Conservation (phyloP, 1,140 invertebrate species). For the Psix sp. region DNA sequence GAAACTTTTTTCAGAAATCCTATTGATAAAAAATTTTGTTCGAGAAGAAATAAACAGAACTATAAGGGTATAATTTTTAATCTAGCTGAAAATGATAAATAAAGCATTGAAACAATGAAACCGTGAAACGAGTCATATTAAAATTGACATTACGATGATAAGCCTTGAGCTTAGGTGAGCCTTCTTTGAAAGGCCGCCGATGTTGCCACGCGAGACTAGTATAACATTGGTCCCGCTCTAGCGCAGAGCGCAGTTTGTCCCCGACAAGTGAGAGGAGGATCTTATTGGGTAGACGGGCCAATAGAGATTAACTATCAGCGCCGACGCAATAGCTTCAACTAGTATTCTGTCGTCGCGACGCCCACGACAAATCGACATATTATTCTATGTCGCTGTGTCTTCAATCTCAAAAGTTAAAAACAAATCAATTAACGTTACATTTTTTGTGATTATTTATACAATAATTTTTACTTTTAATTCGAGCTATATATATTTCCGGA, state of each 20-base stretch:
- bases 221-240: slow-evolving; percentile 43
- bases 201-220: slow-evolving; percentile 37
- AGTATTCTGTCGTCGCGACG: slow-evolving; percentile 49
- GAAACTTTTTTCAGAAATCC: too few relatives aligned
- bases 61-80: too few relatives aligned
- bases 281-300: slow-evolving; percentile 48
- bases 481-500: too few relatives aligned
- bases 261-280: slow-evolving; percentile 56
- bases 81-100: too few relatives aligned
- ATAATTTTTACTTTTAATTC: too few relatives aligned
- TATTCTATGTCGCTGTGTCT: background rate
- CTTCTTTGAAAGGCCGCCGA: slow-evolving; percentile 10
- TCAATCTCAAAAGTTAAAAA: background rate
- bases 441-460: too few relatives aligned
- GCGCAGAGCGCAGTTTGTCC: slow-evolving; percentile 38
- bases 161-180: background rate
- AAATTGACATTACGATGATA: too few relatives aligned
- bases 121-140: too few relatives aligned
- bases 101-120: too few relatives aligned
- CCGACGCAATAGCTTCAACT: slow-evolving; percentile 50
- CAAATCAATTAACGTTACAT: too few relatives aligned
- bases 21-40: too few relatives aligned
- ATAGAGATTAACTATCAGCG: slow-evolving; percentile 58
- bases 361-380: slow-evolving; percentile 47
- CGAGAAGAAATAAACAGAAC: too few relatives aligned